A percentile compares a stretch with the other conserved stretches of the same genome.
Evolutionary conservation across 2,113 vertebrate genomes (phyloP).

Genomic region (Xenotilapia caudafasciata): DNA sequence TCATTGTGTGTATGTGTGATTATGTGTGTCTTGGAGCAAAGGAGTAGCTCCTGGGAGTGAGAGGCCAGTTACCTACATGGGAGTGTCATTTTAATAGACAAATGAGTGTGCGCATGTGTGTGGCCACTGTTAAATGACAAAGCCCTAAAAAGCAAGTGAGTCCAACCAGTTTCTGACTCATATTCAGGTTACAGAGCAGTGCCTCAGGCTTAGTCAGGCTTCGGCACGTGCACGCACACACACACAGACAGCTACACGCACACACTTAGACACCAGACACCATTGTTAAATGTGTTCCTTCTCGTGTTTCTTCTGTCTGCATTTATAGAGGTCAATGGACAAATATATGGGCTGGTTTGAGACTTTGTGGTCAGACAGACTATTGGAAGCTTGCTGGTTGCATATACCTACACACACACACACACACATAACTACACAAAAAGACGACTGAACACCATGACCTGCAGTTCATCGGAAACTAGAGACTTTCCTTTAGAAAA

Average conservation of each 20-base stretch:
- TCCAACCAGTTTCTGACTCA: constrained; percentile 52
- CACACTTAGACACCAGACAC: constrained; percentile 38
- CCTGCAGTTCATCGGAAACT: neutral
- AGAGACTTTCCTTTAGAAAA: neutral
- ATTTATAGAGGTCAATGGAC: constrained; percentile 35
- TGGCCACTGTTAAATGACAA: constrained; percentile 39
- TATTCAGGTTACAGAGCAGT: constrained; percentile 41
- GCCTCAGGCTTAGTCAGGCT: constrained; percentile 11
- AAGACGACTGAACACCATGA: neutral
- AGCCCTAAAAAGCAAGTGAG: constrained; percentile 47
- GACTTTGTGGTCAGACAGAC: neutral
- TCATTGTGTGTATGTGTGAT: neutral
- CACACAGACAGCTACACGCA: constrained; percentile 4
- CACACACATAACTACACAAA: neutral
- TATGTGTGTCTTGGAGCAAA: constrained; percentile 13
- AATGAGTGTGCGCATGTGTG: constrained; percentile 7
- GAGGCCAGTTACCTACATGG: constrained; percentile 11
- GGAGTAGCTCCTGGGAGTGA: constrained; percentile 30
- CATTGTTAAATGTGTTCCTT: constrained; percentile 36
- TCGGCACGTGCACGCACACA: neutral
- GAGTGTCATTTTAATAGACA: constrained; percentile 29
- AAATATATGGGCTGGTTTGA: constrained; percentile 6
- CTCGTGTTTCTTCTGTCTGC: neutral
- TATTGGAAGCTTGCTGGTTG: constrained; percentile 5
- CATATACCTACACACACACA: neutral